Percentiles rank a stretch among this genome's conserved stretches.
These are phyloP conservation scores for Phania funesta DNA, from an alignment of 2,888 invertebrate species.

Conservation along the genomic window DNA sequence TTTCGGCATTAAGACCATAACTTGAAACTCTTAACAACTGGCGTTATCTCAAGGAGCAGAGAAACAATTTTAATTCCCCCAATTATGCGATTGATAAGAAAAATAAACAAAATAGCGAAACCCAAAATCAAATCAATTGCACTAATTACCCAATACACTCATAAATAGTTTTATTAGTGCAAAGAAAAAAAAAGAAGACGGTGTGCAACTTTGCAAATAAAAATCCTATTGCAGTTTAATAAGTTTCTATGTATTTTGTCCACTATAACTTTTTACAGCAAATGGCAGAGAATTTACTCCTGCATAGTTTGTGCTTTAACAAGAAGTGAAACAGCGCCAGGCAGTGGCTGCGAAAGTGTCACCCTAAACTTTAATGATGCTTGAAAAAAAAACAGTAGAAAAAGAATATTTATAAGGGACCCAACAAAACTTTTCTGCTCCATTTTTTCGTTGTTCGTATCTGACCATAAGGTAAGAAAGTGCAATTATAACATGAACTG, in stretches of 20 bases:
- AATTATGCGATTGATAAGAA: slow-evolving; percentile 2
- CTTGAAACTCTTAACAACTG: slow-evolving; percentile 43
- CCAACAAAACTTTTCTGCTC: slow-evolving; percentile 21
- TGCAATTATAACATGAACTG: slow-evolving; percentile 17
- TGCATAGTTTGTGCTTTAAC: not conserved
- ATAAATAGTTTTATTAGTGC: slow-evolving; percentile 61
- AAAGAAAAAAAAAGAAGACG: slow-evolving; percentile 42
- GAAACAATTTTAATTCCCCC: slow-evolving; percentile 35
- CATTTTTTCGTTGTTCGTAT: not conserved
- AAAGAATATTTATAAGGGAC: not conserved
- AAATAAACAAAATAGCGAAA: not conserved
- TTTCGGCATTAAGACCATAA: slow-evolving; percentile 21
- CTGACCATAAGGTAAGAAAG: slow-evolving; percentile 45
- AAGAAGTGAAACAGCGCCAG: not conserved
- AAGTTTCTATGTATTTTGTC: slow-evolving; percentile 55
- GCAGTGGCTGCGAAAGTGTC: slow-evolving; percentile 51
- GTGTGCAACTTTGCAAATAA: slow-evolving; percentile 62
- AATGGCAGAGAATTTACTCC: not conserved
- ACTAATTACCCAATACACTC: slow-evolving; percentile 63
- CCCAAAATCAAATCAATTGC: slow-evolving; percentile 39
- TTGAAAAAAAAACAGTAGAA: slow-evolving; percentile 11
- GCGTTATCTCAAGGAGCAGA: slow-evolving; percentile 2
- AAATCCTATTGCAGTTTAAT: slow-evolving; percentile 64
- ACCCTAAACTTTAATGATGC: slow-evolving; percentile 63
- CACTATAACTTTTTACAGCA: slow-evolving; percentile 13